Evolutionary conservation across 2,113 vertebrate genomes (phyloP).

Genomic region (Sapajus apella): DNA sequence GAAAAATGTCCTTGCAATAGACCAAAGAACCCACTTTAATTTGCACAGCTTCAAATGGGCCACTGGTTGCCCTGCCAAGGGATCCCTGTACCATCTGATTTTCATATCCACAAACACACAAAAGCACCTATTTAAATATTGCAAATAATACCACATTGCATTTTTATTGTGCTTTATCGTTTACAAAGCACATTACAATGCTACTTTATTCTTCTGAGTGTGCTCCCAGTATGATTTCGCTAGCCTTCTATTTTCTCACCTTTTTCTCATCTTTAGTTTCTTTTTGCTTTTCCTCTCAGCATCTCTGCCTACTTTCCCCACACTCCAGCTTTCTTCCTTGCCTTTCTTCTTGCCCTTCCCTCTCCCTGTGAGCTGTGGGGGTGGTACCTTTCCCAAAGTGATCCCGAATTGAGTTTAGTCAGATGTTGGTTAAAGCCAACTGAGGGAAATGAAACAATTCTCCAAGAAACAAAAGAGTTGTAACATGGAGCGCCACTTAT

Average conservation of each 20-base stretch:
- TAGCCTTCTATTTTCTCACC: background rate
- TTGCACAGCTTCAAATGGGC: background rate
- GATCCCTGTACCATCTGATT: background rate
- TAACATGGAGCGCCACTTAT: background rate
- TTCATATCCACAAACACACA: background rate
- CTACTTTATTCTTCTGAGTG: conserved; percentile 5
- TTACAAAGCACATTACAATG: background rate
- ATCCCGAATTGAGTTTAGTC: background rate
- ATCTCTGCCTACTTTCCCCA: background rate
- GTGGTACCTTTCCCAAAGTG: conserved; percentile 13
- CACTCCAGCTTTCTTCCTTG: background rate
- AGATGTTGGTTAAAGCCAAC: conserved; percentile 6
- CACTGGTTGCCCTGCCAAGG: background rate
- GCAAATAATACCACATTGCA: accelerated
- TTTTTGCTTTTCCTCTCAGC: background rate
- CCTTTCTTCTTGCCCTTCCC: background rate
- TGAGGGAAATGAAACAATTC: background rate
- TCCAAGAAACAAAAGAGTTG: conserved; percentile 1
- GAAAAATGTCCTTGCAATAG: background rate
- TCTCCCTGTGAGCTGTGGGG: background rate
- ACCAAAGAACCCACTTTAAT: background rate
- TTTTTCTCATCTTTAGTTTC: background rate
- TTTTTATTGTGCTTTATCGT: background rate
- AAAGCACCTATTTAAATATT: background rate
- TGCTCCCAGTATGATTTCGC: background rate